Evolutionary conservation across 2,797 vertebrate genomes (phyloP), one percentile per base, ranked within the genome.

Genomic region (Neopelma chrysocephalum): DNA sequence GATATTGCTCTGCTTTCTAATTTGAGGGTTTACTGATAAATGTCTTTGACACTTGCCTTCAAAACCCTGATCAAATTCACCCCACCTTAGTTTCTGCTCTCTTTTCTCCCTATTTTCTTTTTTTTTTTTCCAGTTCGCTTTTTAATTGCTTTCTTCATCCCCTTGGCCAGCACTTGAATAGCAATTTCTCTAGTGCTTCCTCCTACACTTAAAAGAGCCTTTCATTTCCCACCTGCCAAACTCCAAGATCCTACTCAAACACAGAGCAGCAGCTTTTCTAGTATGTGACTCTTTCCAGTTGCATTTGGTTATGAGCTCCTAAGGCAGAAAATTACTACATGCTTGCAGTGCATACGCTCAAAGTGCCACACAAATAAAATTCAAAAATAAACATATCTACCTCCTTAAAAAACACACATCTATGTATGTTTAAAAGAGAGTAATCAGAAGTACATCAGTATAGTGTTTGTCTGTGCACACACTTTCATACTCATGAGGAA

Each of bases 331-430:
- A 60, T 40, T 31, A 5, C 29, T 31, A 2, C 3, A 0, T 76
- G 21, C 54, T 87, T 65, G 11, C n/a, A 76, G 36, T 15, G 13
- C 1, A 1, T 20, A 31, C 3, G 4, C 18, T 48, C 12, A 0
- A 47, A 8, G 3, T 45, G 40, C 53, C 1, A 6, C 60, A 61
- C 11, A 17, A 86, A 25, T 29, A 20, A 65, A 56, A 66, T 48
- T 38, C 11, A 58, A 65, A 87, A 61, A 36, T 26, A 79, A 76
- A 57, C 4, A 1, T 32, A 56, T 9, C 53, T 54, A 11, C 21
- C 29, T 78, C 27, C 58, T 72, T 64, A 34, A 83, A 68, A 76
- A 20, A 1, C 36, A n/a, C 38, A 10, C 15, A 19, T 40, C 43
- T 54, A 4, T 5, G 6, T 36, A 4, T 5, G 4, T 73, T 64